A percentile compares a stretch with the other conserved stretches of the same genome.
phyloP scores from a whole-genome alignment of 1,140 invertebrate genomes.

The Neodiprion lecontei region DNA sequence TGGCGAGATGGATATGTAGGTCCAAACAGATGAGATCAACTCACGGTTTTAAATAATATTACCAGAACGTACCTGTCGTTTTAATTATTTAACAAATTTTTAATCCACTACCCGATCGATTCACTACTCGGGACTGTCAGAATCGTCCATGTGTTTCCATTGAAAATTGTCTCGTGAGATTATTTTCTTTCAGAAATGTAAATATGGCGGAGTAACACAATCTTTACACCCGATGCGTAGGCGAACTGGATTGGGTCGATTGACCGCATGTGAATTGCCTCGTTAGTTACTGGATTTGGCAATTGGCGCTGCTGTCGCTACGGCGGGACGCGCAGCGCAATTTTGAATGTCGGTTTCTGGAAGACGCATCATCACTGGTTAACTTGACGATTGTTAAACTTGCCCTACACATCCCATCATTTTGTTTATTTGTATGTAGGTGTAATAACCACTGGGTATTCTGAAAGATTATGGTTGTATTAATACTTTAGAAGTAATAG shows the following conservation, averaged over 20 bases:
- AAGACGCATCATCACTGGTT: too few relatives aligned
- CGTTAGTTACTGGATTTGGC: background rate
- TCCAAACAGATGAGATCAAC: background rate
- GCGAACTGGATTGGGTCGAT: background rate
- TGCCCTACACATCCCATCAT: too few relatives aligned
- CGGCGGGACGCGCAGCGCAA: background rate
- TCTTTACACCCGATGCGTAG: background rate
- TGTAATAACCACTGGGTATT: too few relatives aligned
- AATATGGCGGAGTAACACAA: constrained; percentile 9
- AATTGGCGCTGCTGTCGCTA: background rate
- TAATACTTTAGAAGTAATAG: too few relatives aligned
- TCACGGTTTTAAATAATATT: background rate
- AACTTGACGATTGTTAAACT: too few relatives aligned
- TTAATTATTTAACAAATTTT: background rate
- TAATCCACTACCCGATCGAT: background rate
- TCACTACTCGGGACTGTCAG: background rate
- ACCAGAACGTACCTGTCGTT: background rate
- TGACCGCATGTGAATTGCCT: background rate
- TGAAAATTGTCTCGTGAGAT: constrained; percentile 5
- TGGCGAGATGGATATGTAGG: background rate
- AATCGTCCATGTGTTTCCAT: background rate
- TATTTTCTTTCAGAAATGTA: constrained; percentile 3
- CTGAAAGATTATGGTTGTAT: too few relatives aligned
- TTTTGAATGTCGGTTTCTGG: too few relatives aligned
- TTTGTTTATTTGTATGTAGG: too few relatives aligned